These are phyloP conservation scores for Caradrina clavipalpis DNA, from an alignment of 2,888 invertebrate genomes.

Conservation along the genomic window DNA sequence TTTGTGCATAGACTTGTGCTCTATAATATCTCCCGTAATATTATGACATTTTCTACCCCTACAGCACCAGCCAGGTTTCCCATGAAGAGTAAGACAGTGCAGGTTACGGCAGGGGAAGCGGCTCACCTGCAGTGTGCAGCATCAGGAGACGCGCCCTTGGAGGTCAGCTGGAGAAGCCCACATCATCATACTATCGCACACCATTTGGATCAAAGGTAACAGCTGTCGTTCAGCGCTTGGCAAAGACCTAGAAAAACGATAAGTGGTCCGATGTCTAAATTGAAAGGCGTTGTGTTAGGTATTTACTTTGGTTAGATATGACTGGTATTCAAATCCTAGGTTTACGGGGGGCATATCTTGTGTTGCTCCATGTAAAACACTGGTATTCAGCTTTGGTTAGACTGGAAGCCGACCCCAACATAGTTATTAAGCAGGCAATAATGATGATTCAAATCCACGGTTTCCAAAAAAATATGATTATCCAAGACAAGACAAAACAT, in stretches of 20 bases:
- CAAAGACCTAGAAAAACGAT: too few species aligned
- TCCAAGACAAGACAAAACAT: background rate
- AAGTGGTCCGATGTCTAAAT: background rate
- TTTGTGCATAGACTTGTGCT: too few species aligned
- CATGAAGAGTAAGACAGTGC: slow-evolving; percentile 95
- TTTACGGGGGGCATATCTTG: too few species aligned
- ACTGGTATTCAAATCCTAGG: background rate
- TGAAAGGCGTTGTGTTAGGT: too few species aligned
- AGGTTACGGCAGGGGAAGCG: slow-evolving; percentile 95
- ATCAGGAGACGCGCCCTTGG: slow-evolving; percentile 96
- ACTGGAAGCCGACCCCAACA: too few species aligned
- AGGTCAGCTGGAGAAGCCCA: slow-evolving; percentile 96
- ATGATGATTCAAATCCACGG: background rate
- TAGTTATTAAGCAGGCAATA: too few species aligned
- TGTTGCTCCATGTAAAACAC: too few species aligned
- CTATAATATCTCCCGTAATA: too few species aligned
- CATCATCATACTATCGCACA: slow-evolving; percentile 93
- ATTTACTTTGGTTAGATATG: too few species aligned
- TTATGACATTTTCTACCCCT: background rate
- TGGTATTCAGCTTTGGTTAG: too few species aligned
- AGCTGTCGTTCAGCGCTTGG: too few species aligned
- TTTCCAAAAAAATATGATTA: background rate
- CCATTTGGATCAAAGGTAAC: slow-evolving; percentile 93
- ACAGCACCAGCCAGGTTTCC: slow-evolving; percentile 96
- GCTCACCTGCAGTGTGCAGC: slow-evolving; percentile 97